A percentile compares a stretch with the other conserved stretches of the same genome.
phyloP scores from a whole-genome alignment of 2,113 vertebrate genomes.

The Rhinolophus sinicus region DNA sequence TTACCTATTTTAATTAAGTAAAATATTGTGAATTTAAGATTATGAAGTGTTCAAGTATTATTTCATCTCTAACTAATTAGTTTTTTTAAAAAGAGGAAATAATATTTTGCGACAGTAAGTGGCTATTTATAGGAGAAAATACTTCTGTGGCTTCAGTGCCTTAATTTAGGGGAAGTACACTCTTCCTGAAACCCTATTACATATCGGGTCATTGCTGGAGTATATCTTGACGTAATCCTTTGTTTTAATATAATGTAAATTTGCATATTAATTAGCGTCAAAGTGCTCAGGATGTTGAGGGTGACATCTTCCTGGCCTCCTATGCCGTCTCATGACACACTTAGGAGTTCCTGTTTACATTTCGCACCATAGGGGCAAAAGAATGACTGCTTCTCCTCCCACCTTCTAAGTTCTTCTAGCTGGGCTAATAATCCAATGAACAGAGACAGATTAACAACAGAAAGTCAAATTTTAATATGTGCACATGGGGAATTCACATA shows the following conservation, averaged over 20 bases:
- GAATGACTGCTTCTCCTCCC: too few relatives aligned
- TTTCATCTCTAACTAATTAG: constrained; percentile 72
- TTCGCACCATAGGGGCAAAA: neutral
- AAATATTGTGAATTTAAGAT: constrained; percentile 76
- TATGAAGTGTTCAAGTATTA: constrained; percentile 60
- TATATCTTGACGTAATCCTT: too few relatives aligned
- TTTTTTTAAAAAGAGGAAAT: constrained; percentile 1
- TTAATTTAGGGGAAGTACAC: neutral
- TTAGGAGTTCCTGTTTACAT: neutral
- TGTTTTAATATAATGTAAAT: neutral
- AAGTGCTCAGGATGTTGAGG: neutral
- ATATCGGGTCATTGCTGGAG: neutral
- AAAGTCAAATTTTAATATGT: neutral
- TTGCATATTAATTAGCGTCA: neutral
- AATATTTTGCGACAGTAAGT: neutral
- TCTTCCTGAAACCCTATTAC: neutral
- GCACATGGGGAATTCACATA: too few relatives aligned
- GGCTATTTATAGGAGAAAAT: constrained; percentile 27
- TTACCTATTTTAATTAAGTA: constrained; percentile 75
- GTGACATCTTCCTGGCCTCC: neutral
- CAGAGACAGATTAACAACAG: neutral
- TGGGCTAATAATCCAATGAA: neutral
- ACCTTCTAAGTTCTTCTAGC: neutral
- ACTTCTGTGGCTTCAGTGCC: neutral
- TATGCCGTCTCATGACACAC: too few relatives aligned